These are phyloP conservation scores for Porites rus DNA, from an alignment of 92 coral and sea anemone genomes.

Conservation along the genomic window DNA sequence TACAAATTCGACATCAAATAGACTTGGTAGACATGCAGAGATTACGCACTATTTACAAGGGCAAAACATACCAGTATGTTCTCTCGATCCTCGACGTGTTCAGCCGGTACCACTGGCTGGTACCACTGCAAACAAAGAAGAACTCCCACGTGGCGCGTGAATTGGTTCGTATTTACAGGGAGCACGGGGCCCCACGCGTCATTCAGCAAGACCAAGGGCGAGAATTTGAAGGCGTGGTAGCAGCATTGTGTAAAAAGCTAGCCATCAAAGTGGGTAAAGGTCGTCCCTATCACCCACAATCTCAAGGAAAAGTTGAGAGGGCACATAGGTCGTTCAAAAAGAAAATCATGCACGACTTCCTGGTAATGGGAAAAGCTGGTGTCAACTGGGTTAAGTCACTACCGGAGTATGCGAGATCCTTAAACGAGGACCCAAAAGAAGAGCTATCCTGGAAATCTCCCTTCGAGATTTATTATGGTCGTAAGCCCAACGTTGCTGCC, in stretches of 20 bases:
- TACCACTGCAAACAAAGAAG: too few relatives aligned
- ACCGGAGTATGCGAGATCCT: slow-evolving; percentile 16
- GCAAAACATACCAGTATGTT: slow-evolving; percentile 23
- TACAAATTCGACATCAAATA: slow-evolving; percentile 19
- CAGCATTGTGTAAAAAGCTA: too few relatives aligned
- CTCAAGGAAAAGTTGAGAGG: slow-evolving; percentile 46
- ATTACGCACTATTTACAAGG: slow-evolving; percentile 25
- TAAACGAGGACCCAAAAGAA: slow-evolving; percentile 40
- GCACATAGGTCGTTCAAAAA: slow-evolving; percentile 34
- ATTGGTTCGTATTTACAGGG: too few relatives aligned
- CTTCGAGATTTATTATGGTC: slow-evolving; percentile 45
- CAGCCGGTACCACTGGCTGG: too few relatives aligned
- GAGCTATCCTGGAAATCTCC: slow-evolving; percentile 53
- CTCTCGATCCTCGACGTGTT: too few relatives aligned
- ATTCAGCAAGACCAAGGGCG: too few relatives aligned
- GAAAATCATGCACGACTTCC: slow-evolving; percentile 27
- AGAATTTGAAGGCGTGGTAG: too few relatives aligned
- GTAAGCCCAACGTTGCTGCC: slow-evolving; percentile 23
- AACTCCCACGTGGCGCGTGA: too few relatives aligned
- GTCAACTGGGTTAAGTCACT: slow-evolving; percentile 28
- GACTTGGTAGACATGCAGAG: slow-evolving; percentile 55
- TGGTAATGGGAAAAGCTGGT: slow-evolving; percentile 18
- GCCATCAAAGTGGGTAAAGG: slow-evolving; percentile 14
- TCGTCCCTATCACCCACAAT: slow-evolving; percentile 40
- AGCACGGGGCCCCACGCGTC: too few relatives aligned